Base-by-base conservation (phyloP, 2,797 vertebrate genomes). In the Helostoma temminkii region DNA sequence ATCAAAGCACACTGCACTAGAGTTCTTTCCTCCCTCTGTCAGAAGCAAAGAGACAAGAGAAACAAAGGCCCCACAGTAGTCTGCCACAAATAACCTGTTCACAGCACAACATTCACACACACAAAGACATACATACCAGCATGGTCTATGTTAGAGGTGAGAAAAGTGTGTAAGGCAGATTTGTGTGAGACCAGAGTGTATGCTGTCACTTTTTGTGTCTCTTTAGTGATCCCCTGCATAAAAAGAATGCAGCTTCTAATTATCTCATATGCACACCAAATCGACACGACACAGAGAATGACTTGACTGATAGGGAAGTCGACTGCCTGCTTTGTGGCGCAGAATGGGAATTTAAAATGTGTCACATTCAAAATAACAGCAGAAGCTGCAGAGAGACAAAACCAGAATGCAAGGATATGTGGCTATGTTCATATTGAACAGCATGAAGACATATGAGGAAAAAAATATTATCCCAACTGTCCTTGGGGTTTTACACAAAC, bases 71-170 rank as follows among this genome's bases (percentile, higher is more conserved):
- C 79, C 84, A 89, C 86, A 89, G 91, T 90, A 82, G 78, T 89
- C 87, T 89, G 84, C 89, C 84, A 82, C 88, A 91, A 92, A 91
- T 91, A 92, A 90, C 85, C 88, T 83, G 83, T 76, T 82, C 74
- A 71, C 75, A 71, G 69, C 77, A 59, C 60, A 78, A 79, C 78
- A 65, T 50, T 66, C 65, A 7, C 58, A 19, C 56, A 65, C 86
- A 67, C 81, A 83, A 58, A 69, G 69, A 74, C 56, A 24, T 24
- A 62, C 46, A 43, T 34, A 71, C 41, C n/a, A 1, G 72, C 49
- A 66, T 64, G 87, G 80, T 82, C 82, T 57, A 74, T 81, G 84
- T 83, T 83, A 64, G 52, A 19, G 45, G 73, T 50, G 78, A 47
- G 34, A 67, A 65, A 62, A 83, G 56, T 57, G 80, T 80, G 72